Evolutionary conservation across 2,888 invertebrate genomes (phyloP), one percentile per base, ranked within the genome.

Genomic region (Melieria picta): DNA sequence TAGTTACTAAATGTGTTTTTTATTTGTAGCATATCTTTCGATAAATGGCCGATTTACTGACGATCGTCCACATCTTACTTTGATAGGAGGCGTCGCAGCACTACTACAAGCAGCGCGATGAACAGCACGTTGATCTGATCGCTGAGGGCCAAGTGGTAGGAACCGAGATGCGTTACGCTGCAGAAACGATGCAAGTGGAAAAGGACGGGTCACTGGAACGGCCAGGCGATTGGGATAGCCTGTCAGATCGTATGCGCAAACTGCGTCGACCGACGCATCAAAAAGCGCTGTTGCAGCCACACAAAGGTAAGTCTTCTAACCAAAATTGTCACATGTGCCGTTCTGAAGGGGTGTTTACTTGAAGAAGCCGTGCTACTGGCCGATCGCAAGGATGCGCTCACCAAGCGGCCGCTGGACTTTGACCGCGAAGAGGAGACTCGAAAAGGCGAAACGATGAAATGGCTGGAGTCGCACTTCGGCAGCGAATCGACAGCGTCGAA

Each of bases 391-490:
- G 95, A 95, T 87, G 93, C 92, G 5, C 88, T 94, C 80, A 93
- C 94, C 55, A 93, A 93, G 83, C 91, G 92, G 69, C 94, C 95
- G 0, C 87, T 95, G 75, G 94, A 95, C 86, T 93, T 94, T 80
- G 94, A 95, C 83, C 91, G 94, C 81, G 95, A 96, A 84, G 95
- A 96, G 85, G 94, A 95, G 85, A 95, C 95, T 6, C 90, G 95
- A 73, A 95, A 95, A 86, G 92, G 93, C 77, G 95, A 96, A 88
- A 96, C 95, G 0, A 94, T 94, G 75, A 95, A 95, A 87, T 96
- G 96, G 96, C 89, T 96, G 68, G 95, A 95, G 82, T 93, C 93
- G 81, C 96, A 96, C 85, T 96, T 96, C 83, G 96, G 96, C 65
- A 94, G 94, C 83, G 94, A 94, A 75, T 94, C 94, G 3, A 90